Evolutionary conservation across 2,113 vertebrate species (phyloP).

Genomic region (Stigmatopora argus): DNA sequence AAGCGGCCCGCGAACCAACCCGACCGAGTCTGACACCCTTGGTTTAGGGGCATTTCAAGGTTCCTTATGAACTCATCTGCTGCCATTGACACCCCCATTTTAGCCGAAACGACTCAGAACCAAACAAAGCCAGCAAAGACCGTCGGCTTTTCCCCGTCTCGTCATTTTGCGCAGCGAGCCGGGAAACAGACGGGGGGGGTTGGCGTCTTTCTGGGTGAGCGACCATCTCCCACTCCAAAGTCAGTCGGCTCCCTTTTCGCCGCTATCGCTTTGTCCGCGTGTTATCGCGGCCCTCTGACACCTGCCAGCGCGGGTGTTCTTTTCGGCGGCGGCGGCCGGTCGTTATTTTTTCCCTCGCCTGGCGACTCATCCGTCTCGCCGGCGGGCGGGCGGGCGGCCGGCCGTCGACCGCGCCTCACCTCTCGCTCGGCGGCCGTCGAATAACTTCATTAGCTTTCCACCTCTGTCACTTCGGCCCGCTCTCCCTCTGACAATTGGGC

Average conservation of each 20-base stretch:
- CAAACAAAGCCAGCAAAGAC: constrained; percentile 8
- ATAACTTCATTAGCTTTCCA: constrained; percentile 78
- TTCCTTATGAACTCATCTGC: neutral
- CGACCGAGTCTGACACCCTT: no score
- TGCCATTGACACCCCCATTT: neutral
- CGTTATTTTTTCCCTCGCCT: constrained; percentile 41
- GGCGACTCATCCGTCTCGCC: constrained; percentile 67
- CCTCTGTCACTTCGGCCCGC: constrained; percentile 71
- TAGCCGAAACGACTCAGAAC: neutral
- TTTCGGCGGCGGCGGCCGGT: constrained; percentile 26
- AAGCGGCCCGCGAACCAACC: no score
- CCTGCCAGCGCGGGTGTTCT: constrained; percentile 52
- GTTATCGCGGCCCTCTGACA: constrained; percentile 65
- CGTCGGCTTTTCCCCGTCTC: constrained; percentile 11
- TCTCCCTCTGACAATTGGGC: constrained; percentile 70
- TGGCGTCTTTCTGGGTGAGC: constrained; percentile 57
- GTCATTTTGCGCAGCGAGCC: constrained; percentile 39
- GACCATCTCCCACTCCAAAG: constrained; percentile 38
- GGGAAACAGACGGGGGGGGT: constrained; percentile 29
- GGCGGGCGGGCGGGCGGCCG: constrained; percentile 58
- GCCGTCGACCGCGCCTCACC: constrained; percentile 71
- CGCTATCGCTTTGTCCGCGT: constrained; percentile 62
- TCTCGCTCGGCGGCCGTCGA: constrained; percentile 70
- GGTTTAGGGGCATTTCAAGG: no score
- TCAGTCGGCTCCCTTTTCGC: constrained; percentile 38